Conservation (phyloP, 1,140 invertebrate species). For the Mamestra configurata region DNA sequence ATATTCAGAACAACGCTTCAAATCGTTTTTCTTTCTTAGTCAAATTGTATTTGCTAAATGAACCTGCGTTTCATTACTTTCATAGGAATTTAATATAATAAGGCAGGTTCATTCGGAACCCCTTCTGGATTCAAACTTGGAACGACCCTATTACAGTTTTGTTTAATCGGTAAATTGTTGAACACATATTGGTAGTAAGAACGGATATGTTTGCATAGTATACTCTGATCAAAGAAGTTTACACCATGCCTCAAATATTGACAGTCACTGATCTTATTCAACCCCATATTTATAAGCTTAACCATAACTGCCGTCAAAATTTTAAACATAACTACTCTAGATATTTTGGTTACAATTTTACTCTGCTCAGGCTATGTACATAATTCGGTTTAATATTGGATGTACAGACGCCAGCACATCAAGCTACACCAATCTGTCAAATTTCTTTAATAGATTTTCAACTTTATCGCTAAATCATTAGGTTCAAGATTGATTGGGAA, state of each 20-base stretch:
- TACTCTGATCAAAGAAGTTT: too few relatives aligned
- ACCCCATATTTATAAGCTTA: background rate
- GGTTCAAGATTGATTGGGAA: too few relatives aligned
- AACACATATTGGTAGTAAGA: background rate
- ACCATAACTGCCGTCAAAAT: background rate
- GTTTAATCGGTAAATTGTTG: background rate
- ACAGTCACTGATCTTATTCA: too few relatives aligned
- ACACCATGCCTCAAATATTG: too few relatives aligned
- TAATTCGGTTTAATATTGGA: too few relatives aligned
- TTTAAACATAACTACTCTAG: too few relatives aligned
- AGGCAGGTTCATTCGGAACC: background rate
- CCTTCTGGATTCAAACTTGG: background rate
- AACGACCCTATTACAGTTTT: background rate
- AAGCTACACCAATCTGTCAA: too few relatives aligned
- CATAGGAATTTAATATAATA: background rate
- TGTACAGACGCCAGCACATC: too few relatives aligned
- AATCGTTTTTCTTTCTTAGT: background rate
- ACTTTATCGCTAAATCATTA: too few relatives aligned
- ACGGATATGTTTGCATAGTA: background rate
- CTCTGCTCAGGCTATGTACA: too few relatives aligned
- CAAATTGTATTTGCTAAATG: conserved; percentile 5
- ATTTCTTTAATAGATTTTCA: too few relatives aligned
- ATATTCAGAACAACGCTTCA: conserved; percentile 10
- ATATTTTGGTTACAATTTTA: too few relatives aligned
- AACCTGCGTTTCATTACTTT: background rate